Percentiles rank a stretch among this genome's conserved stretches.
Evolutionary conservation across 2,797 vertebrate genomes (phyloP).

Genomic region (Hoplostethus atlanticus): DNA sequence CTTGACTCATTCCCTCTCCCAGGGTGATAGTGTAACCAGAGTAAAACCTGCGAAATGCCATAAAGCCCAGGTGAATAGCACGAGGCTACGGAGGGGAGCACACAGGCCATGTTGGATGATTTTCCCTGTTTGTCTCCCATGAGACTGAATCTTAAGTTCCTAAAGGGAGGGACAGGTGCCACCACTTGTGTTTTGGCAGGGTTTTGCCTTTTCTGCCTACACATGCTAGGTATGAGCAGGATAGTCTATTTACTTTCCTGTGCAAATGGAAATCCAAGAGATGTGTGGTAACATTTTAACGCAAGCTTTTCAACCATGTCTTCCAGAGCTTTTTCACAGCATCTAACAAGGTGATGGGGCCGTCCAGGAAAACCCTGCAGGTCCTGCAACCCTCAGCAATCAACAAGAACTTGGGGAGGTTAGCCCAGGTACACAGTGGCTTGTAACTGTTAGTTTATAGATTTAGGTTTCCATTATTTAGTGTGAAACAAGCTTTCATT

Average conservation of each 20-base stretch:
- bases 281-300: not conserved
- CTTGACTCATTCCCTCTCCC: slow-evolving; percentile 82
- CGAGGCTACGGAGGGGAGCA: slow-evolving; percentile 54
- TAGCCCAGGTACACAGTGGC: slow-evolving; percentile 82
- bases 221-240: not conserved
- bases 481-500: not conserved
- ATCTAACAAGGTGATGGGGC: slow-evolving; percentile 62
- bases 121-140: slow-evolving; percentile 35
- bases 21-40: slow-evolving; percentile 85
- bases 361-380: slow-evolving; percentile 87
- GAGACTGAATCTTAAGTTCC: slow-evolving; percentile 31
- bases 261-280: too few species aligned
- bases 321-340: slow-evolving; percentile 83
- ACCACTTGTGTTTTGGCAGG: not conserved
- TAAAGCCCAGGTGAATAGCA: slow-evolving; percentile 79
- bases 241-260: not conserved
- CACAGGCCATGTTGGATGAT: slow-evolving; percentile 29
- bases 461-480: not conserved
- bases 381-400: slow-evolving; percentile 89
- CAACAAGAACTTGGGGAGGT: slow-evolving; percentile 85
- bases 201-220: slow-evolving; percentile 8
- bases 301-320: not conserved
- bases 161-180: not conserved
- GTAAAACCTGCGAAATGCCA: slow-evolving; percentile 67
- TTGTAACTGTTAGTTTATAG: not conserved